phyloP scores from a whole-genome alignment of 1,140 invertebrate genomes.

The Aphis craccivora region DNA sequence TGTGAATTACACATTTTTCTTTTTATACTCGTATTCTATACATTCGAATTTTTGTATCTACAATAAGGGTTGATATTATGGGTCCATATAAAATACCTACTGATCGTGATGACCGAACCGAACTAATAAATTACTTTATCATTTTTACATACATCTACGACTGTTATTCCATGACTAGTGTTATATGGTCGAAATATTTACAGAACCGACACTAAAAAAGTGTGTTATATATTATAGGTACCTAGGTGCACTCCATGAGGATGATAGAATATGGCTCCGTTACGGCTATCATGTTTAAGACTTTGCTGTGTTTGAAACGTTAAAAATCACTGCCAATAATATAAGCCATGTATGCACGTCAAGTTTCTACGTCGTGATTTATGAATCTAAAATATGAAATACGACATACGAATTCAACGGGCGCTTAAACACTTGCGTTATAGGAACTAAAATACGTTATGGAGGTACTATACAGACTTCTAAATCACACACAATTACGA shows the following conservation, averaged over 20 bases:
- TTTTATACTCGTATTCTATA: neutral
- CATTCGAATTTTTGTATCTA: neutral
- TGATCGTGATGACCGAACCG: neutral
- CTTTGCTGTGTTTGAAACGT: neutral
- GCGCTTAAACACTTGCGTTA: neutral
- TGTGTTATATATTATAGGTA: neutral
- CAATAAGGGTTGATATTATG: neutral
- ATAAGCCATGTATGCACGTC: neutral
- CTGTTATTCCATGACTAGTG: neutral
- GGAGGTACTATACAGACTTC: rapidly evolving
- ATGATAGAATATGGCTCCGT: neutral
- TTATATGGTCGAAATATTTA: no score
- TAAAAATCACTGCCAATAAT: neutral
- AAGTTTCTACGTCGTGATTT: neutral
- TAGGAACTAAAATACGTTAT: neutral
- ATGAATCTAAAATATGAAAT: neutral
- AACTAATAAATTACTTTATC: neutral
- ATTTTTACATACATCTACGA: neutral
- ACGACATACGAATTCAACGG: neutral
- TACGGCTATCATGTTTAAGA: neutral
- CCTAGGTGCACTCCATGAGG: neutral
- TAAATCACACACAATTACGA: neutral
- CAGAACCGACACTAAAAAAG: neutral
- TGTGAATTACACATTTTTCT: neutral
- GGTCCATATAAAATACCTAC: neutral